Base-by-base conservation (phyloP, 2,113 vertebrate species). In the Lonchura striata region DNA sequence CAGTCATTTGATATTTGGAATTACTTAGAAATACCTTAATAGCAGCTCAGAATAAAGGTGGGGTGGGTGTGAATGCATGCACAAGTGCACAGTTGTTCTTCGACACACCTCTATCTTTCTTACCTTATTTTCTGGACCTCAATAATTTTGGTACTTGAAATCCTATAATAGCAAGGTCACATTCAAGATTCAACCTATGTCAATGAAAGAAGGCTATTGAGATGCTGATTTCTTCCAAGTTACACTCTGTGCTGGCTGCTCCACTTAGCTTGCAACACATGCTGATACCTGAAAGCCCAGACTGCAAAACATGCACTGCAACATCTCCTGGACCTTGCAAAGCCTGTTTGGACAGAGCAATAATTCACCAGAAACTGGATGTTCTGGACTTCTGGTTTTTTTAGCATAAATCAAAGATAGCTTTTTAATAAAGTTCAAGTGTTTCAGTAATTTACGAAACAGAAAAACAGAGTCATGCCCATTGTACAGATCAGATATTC, bases 1-100 rank as follows among this genome's bases (percentile, higher is more conserved):
- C 56, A 76, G 60, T 15, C 37, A 74, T 83, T 61, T 96, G 86
- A 86, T 91, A 94, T 96, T 95, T 94, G 39, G 27, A 94, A 83
- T 88, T 69, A 89, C 70, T 87, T 78, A 83, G 66, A 91, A 88
- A 78, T 65, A 88, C 13, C n/a, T n/a, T 77, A 95, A 78, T 39
- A 76, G 65, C 37, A 91, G 68, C 77, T 85, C 78, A 91, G 50
- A 87, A 92, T 52, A 90, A 81, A 92, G 86, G 47, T 21, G 41
- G 47, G 65, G 15, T 30, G 61, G 12, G 7, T 87, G 27, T 66
- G 56, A 54, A 85, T 7, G 22, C 18, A 59, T 59, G 71, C 15
- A 25, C 5, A 41, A 84, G 44, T 11, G 11, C 33, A 68, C 17
- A 64, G 49, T 28, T 57, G 15, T 69, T 69, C 11, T n/a, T n/a